Conservation (phyloP, 2,888 invertebrate species). For the Harpalus rufipes region DNA sequence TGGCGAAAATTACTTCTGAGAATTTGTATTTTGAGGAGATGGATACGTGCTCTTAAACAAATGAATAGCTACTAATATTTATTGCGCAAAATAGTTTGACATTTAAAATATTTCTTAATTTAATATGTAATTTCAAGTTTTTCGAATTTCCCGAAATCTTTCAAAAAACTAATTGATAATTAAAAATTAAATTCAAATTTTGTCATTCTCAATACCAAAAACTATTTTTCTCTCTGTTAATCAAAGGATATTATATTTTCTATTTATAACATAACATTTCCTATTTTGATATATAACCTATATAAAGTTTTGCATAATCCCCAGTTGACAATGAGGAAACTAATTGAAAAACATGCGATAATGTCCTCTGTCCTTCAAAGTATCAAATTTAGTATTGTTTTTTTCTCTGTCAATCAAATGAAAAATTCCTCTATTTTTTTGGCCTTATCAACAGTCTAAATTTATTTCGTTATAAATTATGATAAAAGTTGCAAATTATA, state of each 20-base stretch:
- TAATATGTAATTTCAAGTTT: no score
- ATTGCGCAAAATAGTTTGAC: background rate
- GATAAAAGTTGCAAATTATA: conserved; percentile 6
- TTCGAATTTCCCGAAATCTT: no score
- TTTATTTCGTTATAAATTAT: conserved; percentile 24
- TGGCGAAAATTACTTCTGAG: background rate
- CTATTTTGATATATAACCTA: background rate
- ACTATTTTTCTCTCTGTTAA: no score
- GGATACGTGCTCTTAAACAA: background rate
- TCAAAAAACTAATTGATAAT: no score
- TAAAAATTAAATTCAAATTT: no score
- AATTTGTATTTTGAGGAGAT: conserved; percentile 17
- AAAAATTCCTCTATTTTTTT: conserved; percentile 24
- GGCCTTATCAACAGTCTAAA: conserved; percentile 4
- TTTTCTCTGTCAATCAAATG: conserved; percentile 14
- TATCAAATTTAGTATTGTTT: conserved; percentile 27
- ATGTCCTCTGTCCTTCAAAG: conserved; percentile 13
- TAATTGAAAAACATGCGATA: conserved; percentile 25
- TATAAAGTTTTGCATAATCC: conserved; percentile 20
- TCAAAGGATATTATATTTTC: no score
- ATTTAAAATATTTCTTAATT: background rate
- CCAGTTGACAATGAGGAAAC: conserved; percentile 33
- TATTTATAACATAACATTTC: background rate
- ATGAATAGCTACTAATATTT: background rate
- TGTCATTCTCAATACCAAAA: no score